These are phyloP conservation scores for Trachythela sp. DNA, from an alignment of 64 coral and sea anemone genomes.

Conservation along the genomic window DNA sequence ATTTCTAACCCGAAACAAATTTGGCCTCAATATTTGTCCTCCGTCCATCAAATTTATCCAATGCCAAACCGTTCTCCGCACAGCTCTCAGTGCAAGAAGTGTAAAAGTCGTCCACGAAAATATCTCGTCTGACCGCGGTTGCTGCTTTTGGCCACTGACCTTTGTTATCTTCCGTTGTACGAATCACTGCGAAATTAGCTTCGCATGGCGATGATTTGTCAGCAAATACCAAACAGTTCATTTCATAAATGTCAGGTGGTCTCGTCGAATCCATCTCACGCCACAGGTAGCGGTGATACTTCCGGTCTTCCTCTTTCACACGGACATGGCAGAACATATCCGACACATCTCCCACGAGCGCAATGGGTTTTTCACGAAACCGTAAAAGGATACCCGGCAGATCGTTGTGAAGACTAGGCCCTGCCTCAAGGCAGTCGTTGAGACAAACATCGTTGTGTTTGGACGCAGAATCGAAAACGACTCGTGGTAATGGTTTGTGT, in stretches of 20 bases:
- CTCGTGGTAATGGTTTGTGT: background rate
- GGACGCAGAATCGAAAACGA: background rate
- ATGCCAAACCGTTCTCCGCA: no score
- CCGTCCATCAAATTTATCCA: no score
- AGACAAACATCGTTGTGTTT: background rate
- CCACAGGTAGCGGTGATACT: background rate
- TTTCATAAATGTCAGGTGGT: background rate
- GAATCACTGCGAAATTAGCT: background rate
- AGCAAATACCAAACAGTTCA: background rate
- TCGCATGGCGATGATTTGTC: background rate
- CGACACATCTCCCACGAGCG: background rate
- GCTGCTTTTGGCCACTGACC: background rate
- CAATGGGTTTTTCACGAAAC: background rate
- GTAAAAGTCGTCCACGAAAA: background rate
- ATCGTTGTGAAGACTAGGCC: background rate
- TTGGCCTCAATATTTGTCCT: no score
- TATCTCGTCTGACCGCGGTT: background rate
- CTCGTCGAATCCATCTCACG: background rate
- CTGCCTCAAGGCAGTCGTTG: background rate
- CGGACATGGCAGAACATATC: constrained; percentile 8
- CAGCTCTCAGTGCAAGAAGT: background rate
- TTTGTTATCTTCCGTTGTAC: background rate
- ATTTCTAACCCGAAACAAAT: no score
- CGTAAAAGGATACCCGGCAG: background rate
- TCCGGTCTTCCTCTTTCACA: background rate